Conservation (phyloP, 2,113 vertebrate genomes). For the Pseudorhombus dupliciocellatus region DNA sequence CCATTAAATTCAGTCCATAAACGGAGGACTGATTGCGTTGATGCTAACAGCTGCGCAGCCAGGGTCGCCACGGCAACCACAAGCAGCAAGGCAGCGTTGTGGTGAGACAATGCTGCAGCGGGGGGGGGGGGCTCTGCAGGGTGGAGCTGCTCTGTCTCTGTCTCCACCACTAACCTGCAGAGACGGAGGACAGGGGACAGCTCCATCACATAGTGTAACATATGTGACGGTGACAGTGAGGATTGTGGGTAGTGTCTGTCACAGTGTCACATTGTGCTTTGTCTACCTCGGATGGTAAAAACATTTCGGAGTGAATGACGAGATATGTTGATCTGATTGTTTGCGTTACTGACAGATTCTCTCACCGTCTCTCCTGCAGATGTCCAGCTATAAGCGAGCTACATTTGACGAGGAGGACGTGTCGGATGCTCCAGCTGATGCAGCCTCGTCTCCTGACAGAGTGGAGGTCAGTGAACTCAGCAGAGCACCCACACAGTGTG, state of each 20-base stretch:
- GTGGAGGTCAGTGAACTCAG: constrained; percentile 84
- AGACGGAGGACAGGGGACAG: not conserved
- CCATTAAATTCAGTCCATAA: no score
- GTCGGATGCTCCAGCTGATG: constrained; percentile 81
- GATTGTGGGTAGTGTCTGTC: no score
- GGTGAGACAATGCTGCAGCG: no score
- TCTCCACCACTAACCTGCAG: not conserved
- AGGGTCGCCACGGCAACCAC: not conserved
- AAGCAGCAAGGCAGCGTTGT: not conserved
- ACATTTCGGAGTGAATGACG: no score
- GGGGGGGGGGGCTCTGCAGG: no score
- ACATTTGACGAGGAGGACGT: constrained; percentile 92
- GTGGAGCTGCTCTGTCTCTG: no score
- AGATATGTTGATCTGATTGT: not conserved
- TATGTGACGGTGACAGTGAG: no score
- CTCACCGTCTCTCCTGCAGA: constrained; percentile 76
- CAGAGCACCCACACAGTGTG: not conserved
- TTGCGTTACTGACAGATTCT: not conserved
- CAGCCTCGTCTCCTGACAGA: constrained; percentile 84
- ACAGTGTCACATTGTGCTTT: no score
- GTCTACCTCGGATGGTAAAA: no score
- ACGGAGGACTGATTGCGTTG: no score
- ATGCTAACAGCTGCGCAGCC: no score
- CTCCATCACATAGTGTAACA: no score
- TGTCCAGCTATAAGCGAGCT: constrained; percentile 94